These are phyloP conservation scores for Geotrypetes seraphini DNA, from an alignment of 2,797 vertebrate species.

Conservation along the genomic window DNA sequence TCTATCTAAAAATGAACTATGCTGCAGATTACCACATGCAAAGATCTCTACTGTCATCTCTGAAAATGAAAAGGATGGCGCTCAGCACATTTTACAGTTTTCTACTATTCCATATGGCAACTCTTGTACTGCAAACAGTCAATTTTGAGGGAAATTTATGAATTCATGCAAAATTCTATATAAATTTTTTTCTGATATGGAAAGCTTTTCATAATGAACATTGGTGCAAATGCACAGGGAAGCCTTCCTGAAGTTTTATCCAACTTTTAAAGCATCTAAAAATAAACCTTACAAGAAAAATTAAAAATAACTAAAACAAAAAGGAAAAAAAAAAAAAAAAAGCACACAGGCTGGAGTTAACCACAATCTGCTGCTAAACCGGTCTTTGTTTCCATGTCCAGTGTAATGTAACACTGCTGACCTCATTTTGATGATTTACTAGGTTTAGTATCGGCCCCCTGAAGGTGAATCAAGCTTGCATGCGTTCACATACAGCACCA, in stretches of 20 bases:
- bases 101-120: conserved; percentile 72
- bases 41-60: conserved; percentile 79
- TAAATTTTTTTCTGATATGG: conserved; percentile 74
- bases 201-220: conserved; percentile 82
- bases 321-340: conserved; percentile 14
- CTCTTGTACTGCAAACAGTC: conserved; percentile 74
- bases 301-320: conserved; percentile 42
- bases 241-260: conserved; percentile 72
- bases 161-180: conserved; percentile 70
- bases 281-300: conserved; percentile 75
- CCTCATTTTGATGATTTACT: conserved; percentile 68
- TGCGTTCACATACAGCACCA: conserved; percentile 84
- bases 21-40: conserved; percentile 92
- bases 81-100: conserved; percentile 64
- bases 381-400: conserved; percentile 78
- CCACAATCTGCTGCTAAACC: conserved; percentile 80
- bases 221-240: conserved; percentile 79
- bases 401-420: conserved; percentile 81
- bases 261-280: conserved; percentile 86
- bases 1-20: conserved; percentile 94
- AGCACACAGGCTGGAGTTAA: conserved; percentile 77
- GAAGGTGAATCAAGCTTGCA: conserved; percentile 79
- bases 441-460: conserved; percentile 72
- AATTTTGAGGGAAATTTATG: conserved; percentile 60
- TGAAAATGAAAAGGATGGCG: conserved; percentile 77